A percentile compares a stretch with the other conserved stretches of the same genome.
phyloP scores from a whole-genome alignment of 1,140 invertebrate genomes.

The Tetramorium simillimum region DNA sequence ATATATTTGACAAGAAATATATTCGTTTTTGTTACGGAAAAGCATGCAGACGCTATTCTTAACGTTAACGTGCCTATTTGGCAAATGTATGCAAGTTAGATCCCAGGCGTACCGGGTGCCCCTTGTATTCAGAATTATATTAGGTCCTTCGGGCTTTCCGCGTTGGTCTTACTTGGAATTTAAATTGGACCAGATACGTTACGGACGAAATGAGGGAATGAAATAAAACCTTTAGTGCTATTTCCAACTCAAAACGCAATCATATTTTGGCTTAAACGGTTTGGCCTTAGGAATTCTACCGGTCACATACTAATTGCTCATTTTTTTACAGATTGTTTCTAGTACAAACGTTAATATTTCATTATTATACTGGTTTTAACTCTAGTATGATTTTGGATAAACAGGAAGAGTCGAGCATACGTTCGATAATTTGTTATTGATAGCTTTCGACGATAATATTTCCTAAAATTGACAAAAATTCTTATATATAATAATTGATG shows the following conservation, averaged over 20 bases:
- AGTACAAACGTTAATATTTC: neutral
- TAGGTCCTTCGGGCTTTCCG: conserved; percentile 72
- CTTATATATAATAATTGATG: neutral
- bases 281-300: neutral
- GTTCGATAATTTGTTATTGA: neutral
- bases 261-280: conserved; percentile 7
- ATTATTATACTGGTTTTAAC: neutral
- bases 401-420: neutral
- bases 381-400: neutral
- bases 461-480: neutral
- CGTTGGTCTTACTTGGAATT: conserved; percentile 73
- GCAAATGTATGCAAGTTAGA: conserved; percentile 75
- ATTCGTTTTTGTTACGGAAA: conserved; percentile 49
- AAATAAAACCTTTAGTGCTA: conserved; percentile 66
- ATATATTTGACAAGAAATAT: conserved; percentile 36
- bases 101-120: conserved; percentile 66
- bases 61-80: conserved; percentile 76
- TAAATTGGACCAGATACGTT: conserved; percentile 77
- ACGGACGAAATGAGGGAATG: conserved; percentile 71
- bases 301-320: neutral
- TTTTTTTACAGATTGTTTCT: neutral
- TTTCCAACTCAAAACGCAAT: neutral
- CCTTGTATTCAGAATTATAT: conserved; percentile 77
- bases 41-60: conserved; percentile 70
- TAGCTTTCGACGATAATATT: neutral